Evolutionary conservation across 2,113 vertebrate genomes (phyloP).

Genomic region (Clarias batrachus): DNA sequence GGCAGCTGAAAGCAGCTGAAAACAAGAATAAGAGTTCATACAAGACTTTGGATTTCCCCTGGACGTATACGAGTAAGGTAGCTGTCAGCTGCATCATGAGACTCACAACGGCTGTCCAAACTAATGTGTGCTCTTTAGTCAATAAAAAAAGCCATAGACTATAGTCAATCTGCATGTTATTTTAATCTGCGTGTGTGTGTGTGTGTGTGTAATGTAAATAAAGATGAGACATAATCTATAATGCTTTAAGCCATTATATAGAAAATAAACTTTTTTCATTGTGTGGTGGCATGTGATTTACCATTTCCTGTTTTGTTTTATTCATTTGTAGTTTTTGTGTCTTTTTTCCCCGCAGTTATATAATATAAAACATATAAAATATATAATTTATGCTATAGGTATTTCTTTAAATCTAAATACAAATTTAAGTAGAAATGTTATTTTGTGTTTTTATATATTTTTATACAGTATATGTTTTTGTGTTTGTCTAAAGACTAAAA

Average conservation of each 20-base stretch:
- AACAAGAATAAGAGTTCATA: constrained; percentile 58
- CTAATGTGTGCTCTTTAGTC: constrained; percentile 35
- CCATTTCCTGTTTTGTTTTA: background rate
- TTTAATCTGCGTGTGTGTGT: background rate
- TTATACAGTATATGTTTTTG: no score
- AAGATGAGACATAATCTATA: background rate
- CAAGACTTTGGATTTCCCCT: constrained; percentile 51
- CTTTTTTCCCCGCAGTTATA: no score
- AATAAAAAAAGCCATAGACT: constrained; percentile 37
- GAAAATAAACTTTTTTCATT: background rate
- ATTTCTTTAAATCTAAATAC: background rate
- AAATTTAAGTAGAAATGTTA: no score
- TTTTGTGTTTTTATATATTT: no score
- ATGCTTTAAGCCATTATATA: background rate
- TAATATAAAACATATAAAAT: background rate
- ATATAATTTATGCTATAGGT: background rate
- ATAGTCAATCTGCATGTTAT: constrained; percentile 36
- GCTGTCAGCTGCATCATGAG: constrained; percentile 40
- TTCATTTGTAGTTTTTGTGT: background rate
- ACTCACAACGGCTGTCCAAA: constrained; percentile 6
- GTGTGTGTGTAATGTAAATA: background rate
- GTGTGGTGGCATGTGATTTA: constrained; percentile 13
- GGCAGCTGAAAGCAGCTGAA: constrained; percentile 60
- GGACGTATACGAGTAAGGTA: constrained; percentile 64
- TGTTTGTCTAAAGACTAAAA: no score